A percentile compares a stretch with the other conserved stretches of the same genome.
phyloP scores from a whole-genome alignment of 1,140 invertebrate species.

The Cyclina sinensis region DNA sequence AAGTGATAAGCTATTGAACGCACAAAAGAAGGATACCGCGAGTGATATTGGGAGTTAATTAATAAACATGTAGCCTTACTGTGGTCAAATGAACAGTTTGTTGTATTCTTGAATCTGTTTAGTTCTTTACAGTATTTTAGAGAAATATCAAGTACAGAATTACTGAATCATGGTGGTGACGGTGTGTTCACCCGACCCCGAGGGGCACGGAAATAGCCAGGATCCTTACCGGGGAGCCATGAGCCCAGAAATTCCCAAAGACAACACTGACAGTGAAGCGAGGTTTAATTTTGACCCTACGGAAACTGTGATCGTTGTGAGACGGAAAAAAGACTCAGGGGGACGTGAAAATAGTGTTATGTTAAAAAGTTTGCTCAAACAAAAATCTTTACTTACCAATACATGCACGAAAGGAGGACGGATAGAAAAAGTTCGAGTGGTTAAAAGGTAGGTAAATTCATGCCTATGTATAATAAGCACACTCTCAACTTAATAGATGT shows the following conservation, averaged over 20 bases:
- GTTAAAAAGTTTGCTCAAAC: slow-evolving; percentile 68
- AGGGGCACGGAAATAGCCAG: slow-evolving; percentile 9
- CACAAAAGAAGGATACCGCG: neutral
- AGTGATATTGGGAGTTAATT: too few relatives aligned
- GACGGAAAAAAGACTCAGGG: slow-evolving; percentile 37
- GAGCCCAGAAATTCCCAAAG: slow-evolving; percentile 52
- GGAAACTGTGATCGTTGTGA: slow-evolving; percentile 65
- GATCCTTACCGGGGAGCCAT: slow-evolving; percentile 17
- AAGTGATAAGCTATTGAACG: neutral
- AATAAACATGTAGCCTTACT: too few relatives aligned
- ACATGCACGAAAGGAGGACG: slow-evolving; percentile 34
- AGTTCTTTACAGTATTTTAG: neutral
- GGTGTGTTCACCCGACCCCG: slow-evolving; percentile 38
- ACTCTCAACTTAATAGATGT: neutral
- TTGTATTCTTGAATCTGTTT: too few relatives aligned
- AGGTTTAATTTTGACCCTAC: slow-evolving; percentile 52
- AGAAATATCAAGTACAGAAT: neutral
- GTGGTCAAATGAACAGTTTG: too few relatives aligned
- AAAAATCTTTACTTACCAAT: slow-evolving; percentile 36
- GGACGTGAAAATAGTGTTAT: slow-evolving; percentile 58
- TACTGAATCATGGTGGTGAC: slow-evolving; percentile 56
- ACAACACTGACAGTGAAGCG: slow-evolving; percentile 41
- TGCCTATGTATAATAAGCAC: slow-evolving; percentile 14
- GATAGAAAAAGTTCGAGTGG: slow-evolving; percentile 60
- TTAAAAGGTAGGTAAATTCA: slow-evolving; percentile 59